Conservation (phyloP, 1,140 invertebrate genomes). For the Drosophila auraria region DNA sequence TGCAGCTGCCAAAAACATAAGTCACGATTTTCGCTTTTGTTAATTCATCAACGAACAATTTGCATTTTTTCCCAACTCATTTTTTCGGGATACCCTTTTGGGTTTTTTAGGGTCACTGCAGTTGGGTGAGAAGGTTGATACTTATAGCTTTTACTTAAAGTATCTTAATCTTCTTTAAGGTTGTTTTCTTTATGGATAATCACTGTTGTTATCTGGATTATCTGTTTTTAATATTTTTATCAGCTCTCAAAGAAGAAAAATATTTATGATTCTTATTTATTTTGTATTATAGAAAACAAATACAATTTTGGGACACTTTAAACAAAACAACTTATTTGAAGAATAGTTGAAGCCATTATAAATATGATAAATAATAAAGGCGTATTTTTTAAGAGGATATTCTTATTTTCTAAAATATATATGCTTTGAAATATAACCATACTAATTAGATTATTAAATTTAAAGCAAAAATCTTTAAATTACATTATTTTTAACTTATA, state of each 20-base stretch:
- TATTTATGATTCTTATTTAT: neutral
- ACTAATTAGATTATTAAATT: too few species aligned
- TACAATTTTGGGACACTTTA: neutral
- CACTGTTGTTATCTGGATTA: neutral
- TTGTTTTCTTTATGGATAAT: neutral
- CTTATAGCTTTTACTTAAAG: neutral
- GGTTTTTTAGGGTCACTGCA: conserved; percentile 3
- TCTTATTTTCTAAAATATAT: too few species aligned
- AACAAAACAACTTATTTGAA: too few species aligned
- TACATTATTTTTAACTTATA: neutral
- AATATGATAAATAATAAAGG: neutral
- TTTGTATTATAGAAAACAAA: neutral
- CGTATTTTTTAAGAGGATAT: neutral
- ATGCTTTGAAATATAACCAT: too few species aligned
- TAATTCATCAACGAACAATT: conserved; percentile 84
- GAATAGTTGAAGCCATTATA: neutral
- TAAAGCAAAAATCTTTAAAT: too few species aligned
- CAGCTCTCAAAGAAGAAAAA: neutral
- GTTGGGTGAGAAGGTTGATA: neutral
- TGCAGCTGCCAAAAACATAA: conserved; percentile 84
- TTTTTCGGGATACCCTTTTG: conserved; percentile 43
- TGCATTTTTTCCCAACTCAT: conserved; percentile 75
- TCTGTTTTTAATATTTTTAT: neutral
- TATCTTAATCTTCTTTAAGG: neutral
- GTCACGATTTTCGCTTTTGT: conserved; percentile 84